phyloP scores from a whole-genome alignment of 2,888 invertebrate genomes.

The Drosophila percnosoma region DNA sequence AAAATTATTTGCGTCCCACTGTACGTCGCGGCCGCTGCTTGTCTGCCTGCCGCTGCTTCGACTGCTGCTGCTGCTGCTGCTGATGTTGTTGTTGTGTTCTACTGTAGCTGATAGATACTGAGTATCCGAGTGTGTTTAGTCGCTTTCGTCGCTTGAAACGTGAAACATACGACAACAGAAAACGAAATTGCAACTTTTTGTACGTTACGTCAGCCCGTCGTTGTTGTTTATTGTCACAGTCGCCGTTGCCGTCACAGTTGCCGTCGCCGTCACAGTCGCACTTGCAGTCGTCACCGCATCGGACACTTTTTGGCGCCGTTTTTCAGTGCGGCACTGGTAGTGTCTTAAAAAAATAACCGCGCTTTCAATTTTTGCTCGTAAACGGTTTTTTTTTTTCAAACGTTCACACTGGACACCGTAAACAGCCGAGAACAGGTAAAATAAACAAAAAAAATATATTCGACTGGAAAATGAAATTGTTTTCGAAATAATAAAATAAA shows the following conservation, averaged over 20 bases:
- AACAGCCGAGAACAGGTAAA: conserved; percentile 52
- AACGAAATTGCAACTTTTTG: conserved; percentile 69
- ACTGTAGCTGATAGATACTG: conserved; percentile 79
- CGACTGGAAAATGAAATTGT: conserved; percentile 34
- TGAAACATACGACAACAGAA: conserved; percentile 78
- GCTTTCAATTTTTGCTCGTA: conserved; percentile 23
- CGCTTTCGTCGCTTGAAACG: conserved; percentile 82
- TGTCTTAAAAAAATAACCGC: conserved; percentile 42
- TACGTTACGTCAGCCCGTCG: conserved; percentile 72
- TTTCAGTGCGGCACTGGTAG: conserved; percentile 34
- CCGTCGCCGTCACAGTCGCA: conserved; percentile 9
- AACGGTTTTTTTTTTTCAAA: conserved; percentile 44
- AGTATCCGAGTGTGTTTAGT: conserved; percentile 78
- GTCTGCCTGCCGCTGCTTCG: conserved; percentile 28
- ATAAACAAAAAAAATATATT: conserved; percentile 34
- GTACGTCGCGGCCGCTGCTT: conserved; percentile 39
- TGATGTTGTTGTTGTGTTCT: conserved; percentile 73
- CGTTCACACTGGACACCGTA: background rate
- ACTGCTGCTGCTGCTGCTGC: conserved; percentile 20
- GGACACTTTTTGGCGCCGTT: conserved; percentile 70
- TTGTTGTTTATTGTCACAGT: conserved; percentile 41
- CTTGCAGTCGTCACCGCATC: conserved; percentile 25
- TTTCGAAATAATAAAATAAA: conserved; percentile 51
- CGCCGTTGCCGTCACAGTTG: conserved; percentile 15
- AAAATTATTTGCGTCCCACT: conserved; percentile 25